phyloP scores from a whole-genome alignment of 2,113 vertebrate species.

The Zootoca vivipara region DNA sequence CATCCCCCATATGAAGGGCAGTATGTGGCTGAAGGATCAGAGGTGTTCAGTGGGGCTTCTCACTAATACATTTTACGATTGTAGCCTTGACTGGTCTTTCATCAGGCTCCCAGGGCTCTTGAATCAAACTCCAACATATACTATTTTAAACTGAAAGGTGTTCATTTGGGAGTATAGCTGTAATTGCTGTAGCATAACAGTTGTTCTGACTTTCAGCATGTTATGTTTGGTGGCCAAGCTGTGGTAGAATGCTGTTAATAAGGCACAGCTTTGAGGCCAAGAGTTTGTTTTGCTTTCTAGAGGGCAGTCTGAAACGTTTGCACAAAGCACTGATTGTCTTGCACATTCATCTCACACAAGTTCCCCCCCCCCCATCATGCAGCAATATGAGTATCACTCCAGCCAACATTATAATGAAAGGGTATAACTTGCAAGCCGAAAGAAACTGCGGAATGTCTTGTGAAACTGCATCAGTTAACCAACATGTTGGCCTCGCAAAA shows the following conservation, averaged over 20 bases:
- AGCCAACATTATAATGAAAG: not conserved
- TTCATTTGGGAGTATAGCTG: not conserved
- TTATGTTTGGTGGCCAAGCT: not conserved
- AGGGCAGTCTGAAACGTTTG: not conserved
- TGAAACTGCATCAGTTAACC: not conserved
- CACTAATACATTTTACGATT: too few relatives aligned
- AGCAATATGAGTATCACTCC: not conserved
- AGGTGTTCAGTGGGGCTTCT: not conserved
- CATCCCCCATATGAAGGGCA: not conserved
- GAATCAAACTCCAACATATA: not conserved
- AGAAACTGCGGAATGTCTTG: not conserved
- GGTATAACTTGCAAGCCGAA: not conserved
- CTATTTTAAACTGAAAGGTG: not conserved
- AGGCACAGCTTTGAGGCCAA: not conserved
- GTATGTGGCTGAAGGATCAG: not conserved
- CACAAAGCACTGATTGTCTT: constrained; percentile 12
- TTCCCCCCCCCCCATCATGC: not conserved
- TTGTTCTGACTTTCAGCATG: not conserved
- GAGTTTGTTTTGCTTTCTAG: not conserved
- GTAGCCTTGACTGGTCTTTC: not conserved
- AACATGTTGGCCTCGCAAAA: too few relatives aligned
- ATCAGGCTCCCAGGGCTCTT: not conserved
- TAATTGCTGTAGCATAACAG: not conserved
- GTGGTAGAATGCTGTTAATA: not conserved
- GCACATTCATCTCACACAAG: not conserved